These are phyloP conservation scores for Hycleus phaleratus DNA, from an alignment of 1,140 invertebrate genomes.

Conservation along the genomic window DNA sequence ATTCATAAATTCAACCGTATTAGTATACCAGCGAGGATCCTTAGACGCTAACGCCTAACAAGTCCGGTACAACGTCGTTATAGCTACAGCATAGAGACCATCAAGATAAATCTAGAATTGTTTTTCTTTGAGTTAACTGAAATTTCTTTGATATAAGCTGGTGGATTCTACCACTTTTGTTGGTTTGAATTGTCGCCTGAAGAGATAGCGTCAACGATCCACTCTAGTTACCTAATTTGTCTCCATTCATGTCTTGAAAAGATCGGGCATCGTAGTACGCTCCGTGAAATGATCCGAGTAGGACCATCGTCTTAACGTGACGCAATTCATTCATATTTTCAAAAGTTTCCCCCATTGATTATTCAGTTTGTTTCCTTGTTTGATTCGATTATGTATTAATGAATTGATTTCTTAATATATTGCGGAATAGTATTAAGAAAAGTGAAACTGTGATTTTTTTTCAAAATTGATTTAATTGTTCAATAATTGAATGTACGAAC, in stretches of 20 bases:
- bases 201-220: slow-evolving; percentile 9
- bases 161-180: neutral
- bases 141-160: too few species aligned
- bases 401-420: slow-evolving; percentile 2
- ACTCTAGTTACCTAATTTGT: slow-evolving; percentile 19
- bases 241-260: slow-evolving; percentile 30
- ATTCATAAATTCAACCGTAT: slow-evolving; percentile 27
- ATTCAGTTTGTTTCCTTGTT: neutral
- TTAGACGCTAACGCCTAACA: neutral
- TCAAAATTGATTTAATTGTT: neutral
- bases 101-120: neutral
- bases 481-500: slow-evolving; percentile 9
- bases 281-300: slow-evolving; percentile 33
- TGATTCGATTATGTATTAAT: neutral
- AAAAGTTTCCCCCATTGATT: neutral
- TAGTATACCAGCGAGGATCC: slow-evolving; percentile 14
- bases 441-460: neutral
- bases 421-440: neutral
- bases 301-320: slow-evolving; percentile 25
- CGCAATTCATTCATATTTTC: slow-evolving; percentile 25
- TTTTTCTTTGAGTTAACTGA: too few species aligned
- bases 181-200: slow-evolving; percentile 3
- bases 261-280: slow-evolving; percentile 30
- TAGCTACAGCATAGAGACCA: neutral
- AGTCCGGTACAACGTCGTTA: neutral